These are phyloP conservation scores for Hiodon alosoides DNA, from an alignment of 2,113 vertebrate species.

Conservation along the genomic window DNA sequence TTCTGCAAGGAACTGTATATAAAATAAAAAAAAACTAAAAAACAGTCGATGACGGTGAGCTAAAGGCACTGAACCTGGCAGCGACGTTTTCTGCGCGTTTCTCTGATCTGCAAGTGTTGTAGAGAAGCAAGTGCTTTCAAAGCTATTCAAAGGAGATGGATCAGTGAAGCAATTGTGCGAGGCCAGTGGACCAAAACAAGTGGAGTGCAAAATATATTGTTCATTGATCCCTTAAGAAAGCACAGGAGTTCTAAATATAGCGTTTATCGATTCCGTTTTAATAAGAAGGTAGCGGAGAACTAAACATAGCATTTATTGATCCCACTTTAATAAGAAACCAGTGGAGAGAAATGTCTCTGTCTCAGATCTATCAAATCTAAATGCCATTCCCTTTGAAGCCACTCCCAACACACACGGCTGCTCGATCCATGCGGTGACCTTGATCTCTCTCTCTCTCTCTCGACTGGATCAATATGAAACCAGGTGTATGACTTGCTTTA, in stretches of 20 bases:
- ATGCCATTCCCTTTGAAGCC: background rate
- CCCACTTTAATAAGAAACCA: background rate
- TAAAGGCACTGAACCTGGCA: background rate
- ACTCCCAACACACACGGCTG: background rate
- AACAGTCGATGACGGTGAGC: background rate
- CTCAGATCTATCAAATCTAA: background rate
- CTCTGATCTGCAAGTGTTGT: background rate
- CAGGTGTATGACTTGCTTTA: too few species aligned
- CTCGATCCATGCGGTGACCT: background rate
- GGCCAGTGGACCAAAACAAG: background rate
- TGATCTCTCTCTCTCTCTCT: background rate
- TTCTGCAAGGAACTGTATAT: too few species aligned
- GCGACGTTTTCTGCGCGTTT: background rate
- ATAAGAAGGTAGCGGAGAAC: too few species aligned
- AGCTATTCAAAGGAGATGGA: slow-evolving; percentile 1
- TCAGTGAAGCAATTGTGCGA: background rate
- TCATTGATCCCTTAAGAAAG: too few species aligned
- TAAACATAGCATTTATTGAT: background rate
- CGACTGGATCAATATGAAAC: background rate
- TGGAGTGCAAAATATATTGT: background rate
- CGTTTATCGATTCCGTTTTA: too few species aligned
- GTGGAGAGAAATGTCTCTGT: background rate
- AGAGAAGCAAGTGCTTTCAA: background rate
- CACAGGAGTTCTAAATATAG: too few species aligned
- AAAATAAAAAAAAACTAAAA: background rate